These are phyloP conservation scores for Rhynchophorus ferrugineus DNA, from an alignment of 1,140 invertebrate genomes.

Conservation along the genomic window DNA sequence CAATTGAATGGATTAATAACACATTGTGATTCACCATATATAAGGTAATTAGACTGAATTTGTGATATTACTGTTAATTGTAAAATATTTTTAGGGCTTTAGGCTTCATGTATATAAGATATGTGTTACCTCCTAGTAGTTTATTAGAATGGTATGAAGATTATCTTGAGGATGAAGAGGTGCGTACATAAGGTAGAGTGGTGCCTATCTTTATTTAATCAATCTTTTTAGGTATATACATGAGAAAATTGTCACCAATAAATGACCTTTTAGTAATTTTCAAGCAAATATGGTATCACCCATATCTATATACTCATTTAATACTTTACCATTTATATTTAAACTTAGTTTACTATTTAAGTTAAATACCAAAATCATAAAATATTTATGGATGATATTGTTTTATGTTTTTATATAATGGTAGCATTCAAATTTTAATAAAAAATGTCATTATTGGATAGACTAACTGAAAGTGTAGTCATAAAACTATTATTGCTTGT, in stretches of 20 bases:
- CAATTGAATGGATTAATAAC: slow-evolving; percentile 93
- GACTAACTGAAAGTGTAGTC: too few species aligned
- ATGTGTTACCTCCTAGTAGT: slow-evolving; percentile 91
- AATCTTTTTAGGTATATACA: slow-evolving; percentile 14
- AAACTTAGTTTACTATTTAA: too few species aligned
- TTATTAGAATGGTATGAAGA: slow-evolving; percentile 95
- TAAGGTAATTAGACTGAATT: slow-evolving; percentile 41
- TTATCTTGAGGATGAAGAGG: slow-evolving; percentile 93
- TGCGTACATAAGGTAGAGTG: slow-evolving; percentile 45
- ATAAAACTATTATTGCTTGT: too few species aligned
- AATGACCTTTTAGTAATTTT: background rate
- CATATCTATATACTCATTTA: too few species aligned
- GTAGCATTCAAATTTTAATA: too few species aligned
- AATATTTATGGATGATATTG: too few species aligned
- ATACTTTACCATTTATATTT: too few species aligned
- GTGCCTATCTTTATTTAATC: slow-evolving; percentile 23
- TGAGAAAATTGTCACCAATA: slow-evolving; percentile 1
- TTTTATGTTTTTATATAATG: too few species aligned
- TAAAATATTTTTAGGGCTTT: slow-evolving; percentile 56
- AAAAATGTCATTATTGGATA: too few species aligned
- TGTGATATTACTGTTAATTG: background rate
- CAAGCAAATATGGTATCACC: too few species aligned
- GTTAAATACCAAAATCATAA: too few species aligned
- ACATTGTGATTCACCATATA: slow-evolving; percentile 95
- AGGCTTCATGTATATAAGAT: slow-evolving; percentile 75